phyloP scores from a whole-genome alignment of 2,797 vertebrate genomes.

The Phylloscopus collybita region DNA sequence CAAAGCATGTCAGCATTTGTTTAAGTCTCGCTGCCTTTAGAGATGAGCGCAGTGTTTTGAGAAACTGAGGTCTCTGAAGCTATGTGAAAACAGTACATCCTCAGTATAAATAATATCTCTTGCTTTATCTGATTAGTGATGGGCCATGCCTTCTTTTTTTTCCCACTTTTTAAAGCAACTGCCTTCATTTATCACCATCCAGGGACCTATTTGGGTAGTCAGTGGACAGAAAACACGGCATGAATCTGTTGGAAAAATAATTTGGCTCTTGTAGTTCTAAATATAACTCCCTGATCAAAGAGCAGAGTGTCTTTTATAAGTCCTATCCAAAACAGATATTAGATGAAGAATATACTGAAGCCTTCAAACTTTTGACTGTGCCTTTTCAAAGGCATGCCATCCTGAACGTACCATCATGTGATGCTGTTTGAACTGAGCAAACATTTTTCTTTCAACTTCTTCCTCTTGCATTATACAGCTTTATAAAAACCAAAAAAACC shows the following conservation, averaged over 20 bases:
- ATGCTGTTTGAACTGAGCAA: conserved; percentile 60
- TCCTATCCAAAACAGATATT: conserved; percentile 42
- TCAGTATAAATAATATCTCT: conserved; percentile 16
- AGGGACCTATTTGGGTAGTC: conserved; percentile 31
- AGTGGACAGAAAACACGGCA: conserved; percentile 58
- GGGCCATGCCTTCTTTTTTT: not conserved
- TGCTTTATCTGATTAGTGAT: conserved; percentile 45
- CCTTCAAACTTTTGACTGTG: conserved; percentile 46
- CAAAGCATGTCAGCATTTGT: conserved; percentile 31
- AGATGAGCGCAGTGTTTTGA: not conserved
- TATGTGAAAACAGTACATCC: not conserved
- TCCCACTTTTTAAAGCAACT: not conserved
- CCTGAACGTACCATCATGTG: conserved; percentile 21
- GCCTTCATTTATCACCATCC: conserved; percentile 34
- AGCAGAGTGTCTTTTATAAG: not conserved
- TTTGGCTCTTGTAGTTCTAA: conserved; percentile 42
- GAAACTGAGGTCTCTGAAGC: conserved; percentile 21
- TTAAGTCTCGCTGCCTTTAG: not conserved
- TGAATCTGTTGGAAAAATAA: conserved; percentile 55
- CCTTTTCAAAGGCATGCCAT: conserved; percentile 63
- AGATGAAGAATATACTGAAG: conserved; percentile 45
- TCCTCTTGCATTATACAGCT: not conserved
- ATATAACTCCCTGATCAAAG: conserved; percentile 67
- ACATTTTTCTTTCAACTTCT: conserved; percentile 50
- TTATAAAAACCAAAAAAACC: not conserved